Evolutionary conservation across 2,113 vertebrate genomes (phyloP).

Genomic region (Opisthocomus hoazin): DNA sequence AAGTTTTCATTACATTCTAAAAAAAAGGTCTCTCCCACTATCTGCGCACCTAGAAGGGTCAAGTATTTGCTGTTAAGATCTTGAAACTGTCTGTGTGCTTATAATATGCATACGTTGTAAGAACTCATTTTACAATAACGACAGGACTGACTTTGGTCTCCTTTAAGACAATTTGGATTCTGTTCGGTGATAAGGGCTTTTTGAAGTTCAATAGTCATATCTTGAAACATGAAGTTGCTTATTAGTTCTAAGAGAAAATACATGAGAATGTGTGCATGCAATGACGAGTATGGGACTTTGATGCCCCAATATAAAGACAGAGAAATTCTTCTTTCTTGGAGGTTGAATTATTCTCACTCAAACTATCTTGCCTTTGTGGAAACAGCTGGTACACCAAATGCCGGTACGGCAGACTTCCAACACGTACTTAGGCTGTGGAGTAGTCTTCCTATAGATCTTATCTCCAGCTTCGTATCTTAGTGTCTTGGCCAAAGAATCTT

Average conservation of each 20-base stretch:
- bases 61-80: neutral
- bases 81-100: neutral
- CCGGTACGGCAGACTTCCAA: neutral
- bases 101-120: neutral
- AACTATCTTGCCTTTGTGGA: neutral
- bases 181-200: neutral
- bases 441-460: neutral
- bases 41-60: neutral
- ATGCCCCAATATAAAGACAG: neutral
- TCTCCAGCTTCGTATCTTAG: neutral
- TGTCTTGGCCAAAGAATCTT: neutral
- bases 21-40: neutral
- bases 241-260: neutral
- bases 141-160: neutral
- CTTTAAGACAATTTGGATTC: neutral
- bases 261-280: neutral
- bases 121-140: neutral
- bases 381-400: neutral
- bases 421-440: neutral
- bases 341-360: neutral
- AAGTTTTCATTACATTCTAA: neutral
- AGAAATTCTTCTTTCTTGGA: neutral
- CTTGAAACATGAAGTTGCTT: neutral
- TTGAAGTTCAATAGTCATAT: neutral
- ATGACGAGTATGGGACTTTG: neutral